Conservation (phyloP, 2,113 vertebrate genomes). For the Notechis scutatus region DNA sequence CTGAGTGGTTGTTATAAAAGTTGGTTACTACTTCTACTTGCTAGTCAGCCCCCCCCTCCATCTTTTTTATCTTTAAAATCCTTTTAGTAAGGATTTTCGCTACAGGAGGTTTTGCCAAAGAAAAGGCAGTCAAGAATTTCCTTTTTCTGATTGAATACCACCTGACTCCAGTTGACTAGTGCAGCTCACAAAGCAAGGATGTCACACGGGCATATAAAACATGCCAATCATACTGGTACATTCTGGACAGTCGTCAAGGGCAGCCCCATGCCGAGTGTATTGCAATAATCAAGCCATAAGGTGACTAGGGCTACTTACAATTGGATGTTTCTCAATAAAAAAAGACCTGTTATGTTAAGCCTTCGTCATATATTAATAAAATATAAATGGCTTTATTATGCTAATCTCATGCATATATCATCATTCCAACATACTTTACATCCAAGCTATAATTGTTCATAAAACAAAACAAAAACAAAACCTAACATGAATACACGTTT, state of each 20-base stretch:
- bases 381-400: background rate
- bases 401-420: background rate
- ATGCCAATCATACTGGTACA: background rate
- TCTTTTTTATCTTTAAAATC: background rate
- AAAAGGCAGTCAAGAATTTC: background rate
- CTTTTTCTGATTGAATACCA: background rate
- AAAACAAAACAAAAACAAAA: background rate
- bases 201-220: background rate
- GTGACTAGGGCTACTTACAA: background rate
- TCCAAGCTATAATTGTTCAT: background rate
- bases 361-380: background rate
- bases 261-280: background rate
- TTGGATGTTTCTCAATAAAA: background rate
- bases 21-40: background rate
- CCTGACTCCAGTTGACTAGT: background rate
- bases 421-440: background rate
- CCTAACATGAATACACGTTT: background rate
- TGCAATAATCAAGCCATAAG: background rate
- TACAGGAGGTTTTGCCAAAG: background rate
- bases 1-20: background rate
- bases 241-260: background rate
- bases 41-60: background rate
- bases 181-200: background rate
- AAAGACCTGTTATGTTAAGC: background rate
- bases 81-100: background rate